Evolutionary conservation across 2,797 vertebrate species (phyloP), one percentile per base, ranked within the genome.

Genomic region (Lates japonicus): DNA sequence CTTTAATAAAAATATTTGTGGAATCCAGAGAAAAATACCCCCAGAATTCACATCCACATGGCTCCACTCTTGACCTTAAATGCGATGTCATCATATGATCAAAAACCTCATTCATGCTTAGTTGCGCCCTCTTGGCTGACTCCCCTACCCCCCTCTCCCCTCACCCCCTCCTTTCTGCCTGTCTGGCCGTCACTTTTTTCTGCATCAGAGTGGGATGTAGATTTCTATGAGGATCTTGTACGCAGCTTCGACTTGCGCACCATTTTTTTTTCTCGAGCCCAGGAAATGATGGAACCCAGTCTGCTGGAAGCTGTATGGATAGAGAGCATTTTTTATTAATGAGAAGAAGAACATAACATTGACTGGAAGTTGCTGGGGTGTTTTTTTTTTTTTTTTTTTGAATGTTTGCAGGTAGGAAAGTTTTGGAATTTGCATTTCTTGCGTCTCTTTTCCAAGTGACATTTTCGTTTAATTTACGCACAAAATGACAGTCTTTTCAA

Each of bases 381-480:
- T 39, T 25, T 65, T n/a, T 78, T 42, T 81, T 5, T 44, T n/a
- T n/a, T n/a, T n/a, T n/a, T n/a, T n/a, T n/a, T n/a, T n/a, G n/a
- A n/a, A 59, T 64, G 33, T 58, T 68, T 78, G 35, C 80, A 93
- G 93, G 92, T 93, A 92, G 35, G 92, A 85, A 42, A 1, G 1
- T 25, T 78, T 70, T 52, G 5, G 4, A 44, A 41, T 85, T 35
- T 70, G 6, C 25, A 4, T 77, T 48, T 51, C 13, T 59, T 49
- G 0, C 20, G 46, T 1, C 1, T 1, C 0, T 49, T 14, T 31
- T 0, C 7, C 22, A 12, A 31, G 9, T 49, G 22, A 35, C 29
- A 25, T 2, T 48, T 63, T 39, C n/a, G 5, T 16, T 7, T n/a
- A 8, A 33, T 33, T 62, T 22, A 16, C 7, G 46, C 20, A n/a